Percentiles rank a stretch among this genome's conserved stretches.
These are phyloP conservation scores for Ceriagrion tenellum DNA, from an alignment of 2,888 invertebrate species.

Conservation along the genomic window DNA sequence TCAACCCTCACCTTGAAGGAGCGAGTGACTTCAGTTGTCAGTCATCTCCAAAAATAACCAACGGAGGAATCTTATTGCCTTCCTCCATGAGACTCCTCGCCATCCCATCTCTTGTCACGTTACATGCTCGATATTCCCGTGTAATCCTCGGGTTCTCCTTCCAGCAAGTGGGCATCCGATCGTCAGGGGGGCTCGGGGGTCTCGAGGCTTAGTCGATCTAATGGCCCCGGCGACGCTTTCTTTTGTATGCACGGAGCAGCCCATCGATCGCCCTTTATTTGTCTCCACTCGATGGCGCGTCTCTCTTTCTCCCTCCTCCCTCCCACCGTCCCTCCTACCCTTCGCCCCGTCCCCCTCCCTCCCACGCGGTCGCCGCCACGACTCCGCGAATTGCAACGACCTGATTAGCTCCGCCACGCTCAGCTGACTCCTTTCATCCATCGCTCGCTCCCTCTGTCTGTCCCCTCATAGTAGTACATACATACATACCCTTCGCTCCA, in stretches of 20 bases:
- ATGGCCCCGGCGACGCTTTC: constrained; percentile 8
- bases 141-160: neutral
- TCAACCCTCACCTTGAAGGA: neutral
- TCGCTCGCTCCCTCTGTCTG: neutral
- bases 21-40: neutral
- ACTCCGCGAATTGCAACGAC: constrained; percentile 9
- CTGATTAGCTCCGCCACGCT: constrained; percentile 8
- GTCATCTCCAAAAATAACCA: neutral
- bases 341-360: too few relatives aligned
- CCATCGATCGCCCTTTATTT: constrained; percentile 18
- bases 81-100: neutral
- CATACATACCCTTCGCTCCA: neutral
- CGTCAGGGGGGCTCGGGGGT: neutral
- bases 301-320: neutral
- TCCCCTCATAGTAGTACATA: neutral
- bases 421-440: neutral
- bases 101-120: neutral
- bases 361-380: neutral
- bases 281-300: neutral
- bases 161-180: neutral
- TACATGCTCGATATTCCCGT: neutral
- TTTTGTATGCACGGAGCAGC: neutral
- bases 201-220: neutral
- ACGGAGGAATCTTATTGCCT: neutral
- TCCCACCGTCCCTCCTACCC: neutral